Conservation (phyloP, 2,113 vertebrate species). For the Castor canadensis region DNA sequence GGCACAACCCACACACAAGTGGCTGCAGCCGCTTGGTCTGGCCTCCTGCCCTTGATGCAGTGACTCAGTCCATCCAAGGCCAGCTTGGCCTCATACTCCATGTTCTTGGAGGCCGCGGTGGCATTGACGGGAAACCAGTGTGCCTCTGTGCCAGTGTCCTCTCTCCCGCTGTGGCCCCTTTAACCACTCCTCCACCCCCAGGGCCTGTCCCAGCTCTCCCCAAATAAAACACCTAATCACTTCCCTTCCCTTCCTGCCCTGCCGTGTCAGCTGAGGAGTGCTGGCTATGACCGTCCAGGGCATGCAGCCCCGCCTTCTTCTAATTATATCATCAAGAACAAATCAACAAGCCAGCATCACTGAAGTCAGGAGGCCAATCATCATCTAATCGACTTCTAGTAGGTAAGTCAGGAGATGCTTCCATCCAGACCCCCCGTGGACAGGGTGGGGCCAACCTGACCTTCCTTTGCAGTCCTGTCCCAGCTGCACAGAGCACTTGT, state of each 20-base stretch:
- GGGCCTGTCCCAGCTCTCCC: background rate
- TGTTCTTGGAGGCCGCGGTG: fast-evolving
- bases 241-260: fast-evolving
- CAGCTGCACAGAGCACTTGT: background rate
- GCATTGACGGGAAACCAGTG: fast-evolving
- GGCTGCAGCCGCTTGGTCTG: fast-evolving
- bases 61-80: background rate
- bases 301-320: fast-evolving
- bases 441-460: background rate
- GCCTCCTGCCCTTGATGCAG: background rate
- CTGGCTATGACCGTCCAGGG: fast-evolving
- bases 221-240: background rate
- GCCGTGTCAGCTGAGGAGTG: background rate
- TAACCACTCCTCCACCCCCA: fast-evolving
- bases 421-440: background rate
- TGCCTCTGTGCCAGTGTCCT: background rate
- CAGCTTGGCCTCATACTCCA: fast-evolving
- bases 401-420: conserved; percentile 19
- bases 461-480: background rate
- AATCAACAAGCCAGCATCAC: background rate
- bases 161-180: too few species aligned
- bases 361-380: conserved; percentile 51
- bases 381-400: background rate
- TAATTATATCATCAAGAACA: background rate
- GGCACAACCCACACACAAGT: fast-evolving